Conservation (phyloP, 2,888 invertebrate species). For the Drosophila planitibia region DNA sequence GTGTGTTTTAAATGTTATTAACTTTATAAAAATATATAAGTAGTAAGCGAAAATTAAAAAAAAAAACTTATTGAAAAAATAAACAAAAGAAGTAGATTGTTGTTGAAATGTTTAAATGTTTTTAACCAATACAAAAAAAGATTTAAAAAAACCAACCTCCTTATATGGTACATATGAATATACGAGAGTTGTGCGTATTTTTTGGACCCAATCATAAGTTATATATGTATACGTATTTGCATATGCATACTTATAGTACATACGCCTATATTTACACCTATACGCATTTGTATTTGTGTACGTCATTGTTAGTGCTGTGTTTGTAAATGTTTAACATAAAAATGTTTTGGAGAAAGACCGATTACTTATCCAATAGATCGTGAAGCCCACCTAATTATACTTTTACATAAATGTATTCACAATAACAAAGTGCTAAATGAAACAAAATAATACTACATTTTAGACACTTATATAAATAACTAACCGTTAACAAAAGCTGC, state of each 20-base stretch:
- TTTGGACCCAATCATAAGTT: conserved; percentile 53
- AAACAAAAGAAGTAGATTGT: conserved; percentile 63
- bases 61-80: conserved; percentile 22
- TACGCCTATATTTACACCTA: conserved; percentile 37
- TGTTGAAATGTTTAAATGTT: conserved; percentile 81
- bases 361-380: conserved; percentile 35
- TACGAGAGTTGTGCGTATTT: conserved; percentile 44
- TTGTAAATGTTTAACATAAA: conserved; percentile 61
- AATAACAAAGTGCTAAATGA: conserved; percentile 65
- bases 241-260: conserved; percentile 26
- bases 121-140: conserved; percentile 52
- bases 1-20: conserved; percentile 80
- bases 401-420: conserved; percentile 43
- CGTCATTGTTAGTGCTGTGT: conserved; percentile 74
- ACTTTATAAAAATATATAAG: conserved; percentile 46
- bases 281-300: conserved; percentile 59
- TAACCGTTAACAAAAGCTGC: conserved; percentile 47
- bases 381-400: conserved; percentile 72
- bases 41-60: conserved; percentile 41
- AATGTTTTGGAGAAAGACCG: conserved; percentile 30
- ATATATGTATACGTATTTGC: conserved; percentile 29
- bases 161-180: conserved; percentile 27
- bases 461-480: conserved; percentile 20
- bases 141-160: conserved; percentile 21
- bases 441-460: conserved; percentile 23